These are phyloP conservation scores for Taenioides sp. DNA, from an alignment of 2,797 vertebrate species.

Conservation along the genomic window DNA sequence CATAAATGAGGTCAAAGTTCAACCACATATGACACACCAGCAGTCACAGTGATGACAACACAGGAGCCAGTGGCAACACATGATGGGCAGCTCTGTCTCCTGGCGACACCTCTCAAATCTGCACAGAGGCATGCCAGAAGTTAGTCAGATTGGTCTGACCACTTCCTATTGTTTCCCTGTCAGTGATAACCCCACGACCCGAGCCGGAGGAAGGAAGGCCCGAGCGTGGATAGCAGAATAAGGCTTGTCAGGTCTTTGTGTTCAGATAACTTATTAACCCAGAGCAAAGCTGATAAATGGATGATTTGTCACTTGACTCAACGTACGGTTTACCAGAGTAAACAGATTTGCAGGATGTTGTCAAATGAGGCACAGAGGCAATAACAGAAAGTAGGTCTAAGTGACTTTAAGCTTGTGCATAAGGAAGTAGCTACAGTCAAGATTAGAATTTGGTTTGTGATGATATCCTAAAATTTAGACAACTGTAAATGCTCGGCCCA, in stretches of 20 bases:
- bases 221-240: constrained; percentile 58
- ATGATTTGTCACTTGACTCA: constrained; percentile 65
- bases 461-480: too few relatives aligned
- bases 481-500: too few relatives aligned
- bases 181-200: constrained; percentile 77
- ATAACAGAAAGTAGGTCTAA: constrained; percentile 20
- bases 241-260: constrained; percentile 75
- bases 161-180: constrained; percentile 78
- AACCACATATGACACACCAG: constrained; percentile 41
- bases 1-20: constrained; percentile 42
- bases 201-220: constrained; percentile 69
- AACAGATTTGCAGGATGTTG: constrained; percentile 63
- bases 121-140: constrained; percentile 57
- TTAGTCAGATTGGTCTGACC: constrained; percentile 54
- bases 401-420: too few relatives aligned
- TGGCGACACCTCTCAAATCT: constrained; percentile 38
- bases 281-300: constrained; percentile 62
- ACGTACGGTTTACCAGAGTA: constrained; percentile 75
- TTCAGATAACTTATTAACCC: constrained; percentile 81
- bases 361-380: constrained; percentile 21
- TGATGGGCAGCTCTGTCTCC: constrained; percentile 37
- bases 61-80: constrained; percentile 42
- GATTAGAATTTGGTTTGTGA: too few relatives aligned
- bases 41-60: constrained; percentile 60
- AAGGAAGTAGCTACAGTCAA: too few relatives aligned